phyloP scores from a whole-genome alignment of 2,797 vertebrate species.

The Myotis findleyi region DNA sequence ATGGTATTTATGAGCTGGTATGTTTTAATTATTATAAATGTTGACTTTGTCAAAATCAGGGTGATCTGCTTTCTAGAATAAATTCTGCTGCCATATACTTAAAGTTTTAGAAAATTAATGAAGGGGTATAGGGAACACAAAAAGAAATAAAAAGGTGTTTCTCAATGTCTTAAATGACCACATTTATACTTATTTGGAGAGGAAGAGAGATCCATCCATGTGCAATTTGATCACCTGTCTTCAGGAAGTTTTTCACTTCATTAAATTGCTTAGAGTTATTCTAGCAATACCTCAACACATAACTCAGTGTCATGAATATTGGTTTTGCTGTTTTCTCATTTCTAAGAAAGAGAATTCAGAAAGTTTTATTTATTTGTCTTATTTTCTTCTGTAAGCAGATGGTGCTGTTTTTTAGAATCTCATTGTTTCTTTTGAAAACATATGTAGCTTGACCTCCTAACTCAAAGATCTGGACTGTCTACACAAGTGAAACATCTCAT shows the following conservation, averaged over 20 bases:
- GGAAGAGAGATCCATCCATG: neutral
- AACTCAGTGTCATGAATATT: slow-evolving; percentile 15
- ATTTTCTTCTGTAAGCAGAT: slow-evolving; percentile 55
- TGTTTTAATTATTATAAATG: slow-evolving; percentile 46
- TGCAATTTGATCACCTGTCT: neutral
- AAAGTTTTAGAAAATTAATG: slow-evolving; percentile 52
- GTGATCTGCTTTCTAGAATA: slow-evolving; percentile 50
- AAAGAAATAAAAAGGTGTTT: slow-evolving; percentile 44
- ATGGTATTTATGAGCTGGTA: slow-evolving; percentile 30
- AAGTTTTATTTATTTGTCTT: slow-evolving; percentile 44
- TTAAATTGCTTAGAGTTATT: slow-evolving; percentile 45
- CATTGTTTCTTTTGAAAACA: slow-evolving; percentile 26
- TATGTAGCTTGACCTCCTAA: neutral
- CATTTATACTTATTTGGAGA: neutral
- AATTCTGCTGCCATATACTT: slow-evolving; percentile 1
- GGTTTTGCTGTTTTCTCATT: slow-evolving; percentile 55
- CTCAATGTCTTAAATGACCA: slow-evolving; percentile 34
- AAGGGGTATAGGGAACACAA: neutral
- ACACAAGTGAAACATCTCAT: neutral
- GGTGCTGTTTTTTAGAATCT: neutral
- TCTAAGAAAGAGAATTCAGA: neutral
- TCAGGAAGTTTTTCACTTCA: slow-evolving; percentile 45
- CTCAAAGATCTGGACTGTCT: neutral
- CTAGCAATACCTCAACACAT: neutral
- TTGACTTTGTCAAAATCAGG: slow-evolving; percentile 38